Percentiles rank a stretch among this genome's conserved stretches.
Evolutionary conservation across 2,888 invertebrate species (phyloP).

Genomic region (Callimorpha dominula): DNA sequence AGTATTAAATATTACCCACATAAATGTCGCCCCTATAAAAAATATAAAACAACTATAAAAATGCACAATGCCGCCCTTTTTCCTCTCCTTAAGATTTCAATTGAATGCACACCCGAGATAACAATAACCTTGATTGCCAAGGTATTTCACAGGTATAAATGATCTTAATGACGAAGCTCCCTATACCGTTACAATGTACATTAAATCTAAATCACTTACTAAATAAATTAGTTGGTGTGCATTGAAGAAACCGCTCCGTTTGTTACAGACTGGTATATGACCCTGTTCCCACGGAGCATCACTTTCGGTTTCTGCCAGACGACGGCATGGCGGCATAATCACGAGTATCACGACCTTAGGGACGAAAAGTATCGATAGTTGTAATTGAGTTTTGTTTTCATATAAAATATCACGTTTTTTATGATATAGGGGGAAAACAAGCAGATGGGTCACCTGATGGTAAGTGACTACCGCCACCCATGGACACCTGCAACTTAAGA

Average conservation of each 20-base stretch:
- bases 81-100: too few species aligned
- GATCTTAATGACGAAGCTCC: background rate
- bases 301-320: constrained; percentile 60
- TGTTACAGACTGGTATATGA: constrained; percentile 28
- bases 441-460: background rate
- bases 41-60: too few species aligned
- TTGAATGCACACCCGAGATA: too few species aligned
- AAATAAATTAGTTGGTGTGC: background rate
- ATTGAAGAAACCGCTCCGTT: constrained; percentile 6
- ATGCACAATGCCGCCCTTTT: too few species aligned
- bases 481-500: too few species aligned
- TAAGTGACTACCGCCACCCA: background rate
- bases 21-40: too few species aligned
- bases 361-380: constrained; percentile 30
- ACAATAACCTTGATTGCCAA: too few species aligned
- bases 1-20: too few species aligned
- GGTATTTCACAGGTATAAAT: background rate
- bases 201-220: constrained; percentile 1
- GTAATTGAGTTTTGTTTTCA: background rate
- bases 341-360: constrained; percentile 50
- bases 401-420: background rate
- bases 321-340: constrained; percentile 45
- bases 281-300: constrained; percentile 56
- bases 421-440: background rate
- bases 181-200: background rate